Evolutionary conservation across 2,888 invertebrate genomes (phyloP), one percentile per base, ranked within the genome.

Genomic region (Agonopterix heracliana): DNA sequence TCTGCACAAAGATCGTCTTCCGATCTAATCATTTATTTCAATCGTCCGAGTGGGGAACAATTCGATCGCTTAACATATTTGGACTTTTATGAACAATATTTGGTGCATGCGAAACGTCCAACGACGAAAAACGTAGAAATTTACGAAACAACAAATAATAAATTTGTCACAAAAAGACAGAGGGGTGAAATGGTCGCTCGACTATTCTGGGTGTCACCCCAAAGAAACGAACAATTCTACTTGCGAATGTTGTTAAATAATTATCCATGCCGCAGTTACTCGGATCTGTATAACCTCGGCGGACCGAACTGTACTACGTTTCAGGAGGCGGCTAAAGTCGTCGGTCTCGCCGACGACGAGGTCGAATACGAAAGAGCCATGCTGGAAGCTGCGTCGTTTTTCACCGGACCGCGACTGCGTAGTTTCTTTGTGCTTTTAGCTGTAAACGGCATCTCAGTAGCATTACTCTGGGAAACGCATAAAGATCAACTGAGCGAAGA

Each of bases 11-110:
- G n/a, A n/a, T n/a, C n/a, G n/a, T n/a, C n/a, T n/a, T n/a, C 35
- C 35, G 35, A 35, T 35, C 9, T 35, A 9, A 5, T 35, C 9
- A 35, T 10, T 13, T 42, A 42, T 42, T 42, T 42, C 11, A 50
- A 53, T 43, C 44, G 47, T 10, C 53, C 50, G 1, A 10, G 9
- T 9, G 49, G 49, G 9, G 44, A 44, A 9, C 44, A 49, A 49
- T 49, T 49, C 40, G 49, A 53, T 46, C 12, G n/a, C 7, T 43
- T 53, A 12, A 50, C 47, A 9, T 53, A 53, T 40, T 43, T 48
- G 11, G 51, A 53, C 35, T 51, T 53, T 40, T 46, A 46, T 40
- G 40, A 46, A 10, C 3, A 14, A 2, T 38, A 46, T 14, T 9
- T 46, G 8, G 10, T 36, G 9, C 38, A 46, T 9, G 34, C 34